phyloP scores from a whole-genome alignment of 2,113 vertebrate genomes.

The Argyrosomus japonicus region DNA sequence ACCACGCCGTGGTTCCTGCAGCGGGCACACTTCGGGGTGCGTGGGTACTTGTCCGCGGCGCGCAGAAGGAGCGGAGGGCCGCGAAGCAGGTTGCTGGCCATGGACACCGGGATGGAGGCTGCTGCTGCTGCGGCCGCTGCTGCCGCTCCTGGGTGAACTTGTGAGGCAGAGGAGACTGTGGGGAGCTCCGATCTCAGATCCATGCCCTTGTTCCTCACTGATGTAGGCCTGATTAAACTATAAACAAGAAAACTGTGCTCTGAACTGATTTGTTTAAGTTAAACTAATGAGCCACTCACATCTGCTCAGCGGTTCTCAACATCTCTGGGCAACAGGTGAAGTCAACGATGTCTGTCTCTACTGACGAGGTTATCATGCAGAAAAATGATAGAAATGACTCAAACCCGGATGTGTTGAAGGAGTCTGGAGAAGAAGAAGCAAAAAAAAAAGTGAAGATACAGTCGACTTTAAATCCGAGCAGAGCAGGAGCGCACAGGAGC shows the following conservation, averaged over 20 bases:
- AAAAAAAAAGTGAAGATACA: not conserved
- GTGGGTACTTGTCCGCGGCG: conserved; percentile 95
- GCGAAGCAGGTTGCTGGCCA: conserved; percentile 90
- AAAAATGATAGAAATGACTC: conserved; percentile 3
- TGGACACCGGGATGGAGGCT: conserved; percentile 91
- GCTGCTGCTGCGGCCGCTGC: conserved; percentile 73
- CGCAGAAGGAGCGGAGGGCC: conserved; percentile 92
- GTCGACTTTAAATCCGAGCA: conserved; percentile 56
- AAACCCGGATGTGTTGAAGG: conserved; percentile 23
- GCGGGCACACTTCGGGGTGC: conserved; percentile 97
- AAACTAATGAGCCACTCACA: conserved; percentile 45
- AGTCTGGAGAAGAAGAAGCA: not conserved
- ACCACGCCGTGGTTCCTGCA: conserved; percentile 98
- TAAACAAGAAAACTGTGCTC: not conserved
- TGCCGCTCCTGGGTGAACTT: conserved; percentile 83
- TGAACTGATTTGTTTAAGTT: not conserved
- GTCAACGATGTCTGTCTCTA: conserved; percentile 30
- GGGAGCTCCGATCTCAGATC: conserved; percentile 93
- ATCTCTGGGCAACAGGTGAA: conserved; percentile 65
- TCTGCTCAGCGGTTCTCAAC: conserved; percentile 41
- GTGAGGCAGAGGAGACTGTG: conserved; percentile 85
- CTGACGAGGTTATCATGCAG: not conserved
- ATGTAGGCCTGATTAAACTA: not conserved
- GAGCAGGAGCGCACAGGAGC: conserved; percentile 40
- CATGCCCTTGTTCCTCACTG: conserved; percentile 78